phyloP scores from a whole-genome alignment of 2,888 invertebrate species.

The Sepioteuthis lessoniana region DNA sequence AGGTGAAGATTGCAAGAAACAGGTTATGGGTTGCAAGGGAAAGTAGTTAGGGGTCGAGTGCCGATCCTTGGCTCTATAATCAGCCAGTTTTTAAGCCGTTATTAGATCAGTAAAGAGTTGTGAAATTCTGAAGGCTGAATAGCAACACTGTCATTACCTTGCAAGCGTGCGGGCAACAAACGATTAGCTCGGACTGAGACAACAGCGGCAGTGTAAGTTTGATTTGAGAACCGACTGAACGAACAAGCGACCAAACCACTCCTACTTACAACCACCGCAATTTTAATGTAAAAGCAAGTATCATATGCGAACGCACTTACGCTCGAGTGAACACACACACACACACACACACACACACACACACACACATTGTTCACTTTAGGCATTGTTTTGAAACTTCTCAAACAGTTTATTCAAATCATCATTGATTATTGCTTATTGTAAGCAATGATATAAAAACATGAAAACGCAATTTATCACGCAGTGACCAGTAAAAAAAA shows the following conservation, averaged over 20 bases:
- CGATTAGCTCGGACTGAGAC: slow-evolving; percentile 10
- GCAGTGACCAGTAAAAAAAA: not conserved
- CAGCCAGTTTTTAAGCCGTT: slow-evolving; percentile 44
- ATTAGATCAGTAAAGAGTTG: slow-evolving; percentile 46
- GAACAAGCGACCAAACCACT: not conserved
- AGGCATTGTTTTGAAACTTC: too few species aligned
- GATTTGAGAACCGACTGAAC: not conserved
- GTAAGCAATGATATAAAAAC: too few species aligned
- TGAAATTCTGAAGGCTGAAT: slow-evolving; percentile 39
- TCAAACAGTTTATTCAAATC: too few species aligned
- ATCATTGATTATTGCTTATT: too few species aligned
- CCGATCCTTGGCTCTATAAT: slow-evolving; percentile 42
- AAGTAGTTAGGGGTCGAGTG: slow-evolving; percentile 34
- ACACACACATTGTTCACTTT: not conserved
- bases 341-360: not conserved
- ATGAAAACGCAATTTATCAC: too few species aligned
- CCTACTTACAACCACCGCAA: not conserved
- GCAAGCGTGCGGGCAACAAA: slow-evolving; percentile 23
- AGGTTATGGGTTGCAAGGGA: not conserved
- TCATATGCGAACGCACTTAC: not conserved
- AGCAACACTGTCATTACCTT: slow-evolving; percentile 44
- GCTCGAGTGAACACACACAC: not conserved
- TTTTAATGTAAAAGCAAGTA: not conserved
- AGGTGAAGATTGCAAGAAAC: not conserved
- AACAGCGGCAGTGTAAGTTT: slow-evolving; percentile 14